Evolutionary conservation across 1,140 invertebrate genomes (phyloP), one percentile per base, ranked within the genome.

Genomic region (Nephila pilipes): DNA sequence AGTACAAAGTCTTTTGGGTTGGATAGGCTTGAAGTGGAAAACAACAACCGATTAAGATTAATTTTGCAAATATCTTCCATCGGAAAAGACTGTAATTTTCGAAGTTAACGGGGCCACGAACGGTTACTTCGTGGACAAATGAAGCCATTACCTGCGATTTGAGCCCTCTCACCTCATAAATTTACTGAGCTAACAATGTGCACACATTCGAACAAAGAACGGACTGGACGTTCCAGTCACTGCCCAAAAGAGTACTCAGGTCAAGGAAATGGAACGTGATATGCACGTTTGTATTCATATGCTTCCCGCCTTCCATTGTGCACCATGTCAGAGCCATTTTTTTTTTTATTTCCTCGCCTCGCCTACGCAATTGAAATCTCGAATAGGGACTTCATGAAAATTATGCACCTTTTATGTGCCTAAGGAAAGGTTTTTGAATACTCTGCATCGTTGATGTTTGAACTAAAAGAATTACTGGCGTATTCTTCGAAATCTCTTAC

Each of bases 241-340:
- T 85, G 83, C 83, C 54, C 83, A 85, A 58, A 85, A 25, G 65
- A 75, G 65, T 75, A 32, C 65, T 75, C 60, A 65, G 85, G 85
- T 87, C 85, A 87, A 87, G 85, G 85, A 87, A 87, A 69, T 87
- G 85, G 85, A 87, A 87, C 85, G 85, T 38, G 85, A 87, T 87
- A 87, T 87, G 22, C 38, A 32, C 60, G 29, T 38, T 87, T 46
- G 18, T 87, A 10, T 32, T 38, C 58, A 65, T 46, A 38, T n/a
- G 58, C 60, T 18, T 46, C 60, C 85, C 58, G 22, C 85, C 85
- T 54, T 54, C 38, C n/a, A 87, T 87, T 87, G 85, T 87, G 54
- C 16, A 16, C 25, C 18, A 12, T 25, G 54, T 36, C 54, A 58
- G 29, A 54, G 22, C 55, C 25, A 54, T 60, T 60, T 55, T 38